Evolutionary conservation across 2,888 invertebrate species (phyloP), one percentile per base, ranked within the genome.

Genomic region (Clivina fossor): DNA sequence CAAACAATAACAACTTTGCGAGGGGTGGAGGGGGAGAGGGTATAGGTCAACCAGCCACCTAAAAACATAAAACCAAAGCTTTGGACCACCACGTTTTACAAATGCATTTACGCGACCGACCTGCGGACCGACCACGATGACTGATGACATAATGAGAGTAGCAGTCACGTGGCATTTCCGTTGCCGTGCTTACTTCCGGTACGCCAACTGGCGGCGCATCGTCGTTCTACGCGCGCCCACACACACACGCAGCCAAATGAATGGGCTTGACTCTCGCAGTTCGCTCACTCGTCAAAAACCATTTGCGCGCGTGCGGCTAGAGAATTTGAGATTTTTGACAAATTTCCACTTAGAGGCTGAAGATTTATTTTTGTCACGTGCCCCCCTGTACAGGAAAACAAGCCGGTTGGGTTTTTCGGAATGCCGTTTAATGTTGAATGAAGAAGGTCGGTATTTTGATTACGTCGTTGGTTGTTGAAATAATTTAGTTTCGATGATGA

Each of bases 241-340:
- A 4, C 16, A n/a, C 18, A 26, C 7, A 19, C 44, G 11, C 33
- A 13, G 46, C 46, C 55, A 55, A 55, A 55, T 55, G 55, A 55
- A 54, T 13, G 40, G n/a, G n/a, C n/a, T n/a, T n/a, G n/a, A n/a
- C n/a, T n/a, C n/a, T n/a, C n/a, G n/a, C n/a, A n/a, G n/a, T n/a
- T n/a, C n/a, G n/a, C n/a, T n/a, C 47, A 19, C 37, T 55, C 47
- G 55, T 47, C 55, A 47, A 55, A 47, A 38, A 55, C 47, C 55
- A 55, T 55, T 55, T 47, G 32, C 46, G 46, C 28, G 50, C 51
- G 51, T 41, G 51, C 47, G 20, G 47, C 46, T 38, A 30, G 40
- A 55, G 47, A 55, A 55, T 47, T 38, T 38, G 30, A 18, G 30
- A 40, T 55, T 55, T 55, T 55, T 55, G 55, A 55, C 55, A 55